Percentiles rank a stretch among this genome's conserved stretches.
phyloP scores from a whole-genome alignment of 2,113 vertebrate genomes.

The Tragelaphus buxtoni region DNA sequence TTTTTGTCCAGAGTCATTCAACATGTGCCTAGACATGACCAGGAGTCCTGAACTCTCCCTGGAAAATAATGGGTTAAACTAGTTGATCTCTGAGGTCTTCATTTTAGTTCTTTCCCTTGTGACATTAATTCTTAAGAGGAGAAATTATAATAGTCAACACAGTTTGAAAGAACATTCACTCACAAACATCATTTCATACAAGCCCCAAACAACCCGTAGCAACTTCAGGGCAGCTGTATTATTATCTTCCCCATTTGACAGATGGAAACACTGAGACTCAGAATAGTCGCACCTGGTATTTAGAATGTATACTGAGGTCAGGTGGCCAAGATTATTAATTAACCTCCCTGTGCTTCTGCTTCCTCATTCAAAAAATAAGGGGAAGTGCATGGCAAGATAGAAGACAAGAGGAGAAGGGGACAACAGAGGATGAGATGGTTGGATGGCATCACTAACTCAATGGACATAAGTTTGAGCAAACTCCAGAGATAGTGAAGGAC shows the following conservation, averaged over 20 bases:
- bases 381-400: not conserved
- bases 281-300: not conserved
- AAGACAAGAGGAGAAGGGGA: not conserved
- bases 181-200: not conserved
- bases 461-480: not conserved
- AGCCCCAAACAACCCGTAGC: not conserved
- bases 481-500: not conserved
- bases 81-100: not conserved
- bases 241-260: not conserved
- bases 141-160: not conserved
- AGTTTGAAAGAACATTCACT: not conserved
- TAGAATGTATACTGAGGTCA: not conserved
- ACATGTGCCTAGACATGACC: not conserved
- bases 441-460: not conserved
- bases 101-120: not conserved
- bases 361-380: not conserved
- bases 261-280: not conserved
- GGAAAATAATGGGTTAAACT: not conserved
- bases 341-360: not conserved
- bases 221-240: not conserved
- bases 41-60: not conserved
- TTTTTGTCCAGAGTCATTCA: not conserved
- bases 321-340: not conserved
- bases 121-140: not conserved
- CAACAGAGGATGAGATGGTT: not conserved